Percentiles rank a stretch among this genome's conserved stretches.
Conservation (phyloP, 1,140 invertebrate species). For the Dinoponera quadriceps region DNA sequence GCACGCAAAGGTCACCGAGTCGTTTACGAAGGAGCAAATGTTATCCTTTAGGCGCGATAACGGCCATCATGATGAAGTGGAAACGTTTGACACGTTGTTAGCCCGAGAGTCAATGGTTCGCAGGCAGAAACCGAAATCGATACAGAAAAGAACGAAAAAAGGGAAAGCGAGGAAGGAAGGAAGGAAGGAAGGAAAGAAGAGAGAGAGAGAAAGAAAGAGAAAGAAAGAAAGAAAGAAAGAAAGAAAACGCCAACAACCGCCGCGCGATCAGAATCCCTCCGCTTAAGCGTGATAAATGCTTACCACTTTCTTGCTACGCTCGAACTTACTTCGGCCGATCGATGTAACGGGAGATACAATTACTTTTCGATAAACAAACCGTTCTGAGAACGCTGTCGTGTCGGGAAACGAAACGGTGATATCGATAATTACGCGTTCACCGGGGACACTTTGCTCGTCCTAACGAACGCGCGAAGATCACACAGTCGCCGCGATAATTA, state of each 20-base stretch:
- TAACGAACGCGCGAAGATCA: background rate
- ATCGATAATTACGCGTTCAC: background rate
- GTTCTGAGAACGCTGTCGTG: background rate
- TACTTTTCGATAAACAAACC: background rate
- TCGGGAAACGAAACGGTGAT: background rate
- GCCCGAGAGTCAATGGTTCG: slow-evolving; percentile 35
- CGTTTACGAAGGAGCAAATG: slow-evolving; percentile 68
- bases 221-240: no score
- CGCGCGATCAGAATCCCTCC: slow-evolving; percentile 15
- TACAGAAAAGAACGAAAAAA: slow-evolving; percentile 20
- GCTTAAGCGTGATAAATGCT: slow-evolving; percentile 43
- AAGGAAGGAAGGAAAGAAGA: no score
- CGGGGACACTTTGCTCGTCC: background rate
- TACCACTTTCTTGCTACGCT: slow-evolving; percentile 7
- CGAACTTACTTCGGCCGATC: background rate
- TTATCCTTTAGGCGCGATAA: slow-evolving; percentile 67
- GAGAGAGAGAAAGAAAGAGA: no score
- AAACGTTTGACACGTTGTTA: slow-evolving; percentile 55
- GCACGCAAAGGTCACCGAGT: slow-evolving; percentile 71
- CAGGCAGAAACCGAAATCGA: slow-evolving; percentile 41
- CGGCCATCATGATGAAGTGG: slow-evolving; percentile 58
- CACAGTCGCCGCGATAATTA: background rate
- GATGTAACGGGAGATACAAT: slow-evolving; percentile 34
- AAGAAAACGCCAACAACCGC: background rate
- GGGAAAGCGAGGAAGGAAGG: no score